phyloP scores from a whole-genome alignment of 2,888 invertebrate genomes.

The Crepidodera aurea region DNA sequence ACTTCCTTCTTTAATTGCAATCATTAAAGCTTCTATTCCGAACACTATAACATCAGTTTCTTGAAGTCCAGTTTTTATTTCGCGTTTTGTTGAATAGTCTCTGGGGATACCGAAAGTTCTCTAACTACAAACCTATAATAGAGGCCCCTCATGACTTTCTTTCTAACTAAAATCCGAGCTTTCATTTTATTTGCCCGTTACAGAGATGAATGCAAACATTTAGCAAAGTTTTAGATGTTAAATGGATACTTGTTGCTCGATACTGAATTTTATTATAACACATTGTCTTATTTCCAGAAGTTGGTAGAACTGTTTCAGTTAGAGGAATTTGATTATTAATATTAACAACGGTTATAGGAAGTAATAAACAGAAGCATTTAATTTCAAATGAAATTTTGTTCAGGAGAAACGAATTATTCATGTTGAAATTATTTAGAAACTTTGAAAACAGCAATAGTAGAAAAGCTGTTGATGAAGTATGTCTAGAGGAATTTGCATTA shows the following conservation, averaged over 20 bases:
- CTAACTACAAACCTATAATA: conserved; percentile 6
- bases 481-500: too few relatives aligned
- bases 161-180: conserved; percentile 1
- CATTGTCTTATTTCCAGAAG: neutral
- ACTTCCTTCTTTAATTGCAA: conserved; percentile 12
- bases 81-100: neutral
- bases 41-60: conserved; percentile 4
- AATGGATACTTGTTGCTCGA: conserved; percentile 7
- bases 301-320: too few relatives aligned
- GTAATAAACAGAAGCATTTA: too few relatives aligned
- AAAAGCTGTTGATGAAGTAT: too few relatives aligned
- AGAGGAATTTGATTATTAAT: too few relatives aligned
- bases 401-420: too few relatives aligned
- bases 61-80: conserved; percentile 8
- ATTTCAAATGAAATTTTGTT: too few relatives aligned
- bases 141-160: neutral
- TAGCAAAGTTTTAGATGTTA: neutral
- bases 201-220: conserved; percentile 4
- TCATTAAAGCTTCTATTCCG: neutral
- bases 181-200: neutral
- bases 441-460: too few relatives aligned
- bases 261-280: neutral
- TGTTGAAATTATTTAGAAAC: too few relatives aligned
- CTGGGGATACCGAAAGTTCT: conserved; percentile 9
- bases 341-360: too few relatives aligned